Conservation (phyloP, 2,888 invertebrate genomes). For the Electrophaes corylata region DNA sequence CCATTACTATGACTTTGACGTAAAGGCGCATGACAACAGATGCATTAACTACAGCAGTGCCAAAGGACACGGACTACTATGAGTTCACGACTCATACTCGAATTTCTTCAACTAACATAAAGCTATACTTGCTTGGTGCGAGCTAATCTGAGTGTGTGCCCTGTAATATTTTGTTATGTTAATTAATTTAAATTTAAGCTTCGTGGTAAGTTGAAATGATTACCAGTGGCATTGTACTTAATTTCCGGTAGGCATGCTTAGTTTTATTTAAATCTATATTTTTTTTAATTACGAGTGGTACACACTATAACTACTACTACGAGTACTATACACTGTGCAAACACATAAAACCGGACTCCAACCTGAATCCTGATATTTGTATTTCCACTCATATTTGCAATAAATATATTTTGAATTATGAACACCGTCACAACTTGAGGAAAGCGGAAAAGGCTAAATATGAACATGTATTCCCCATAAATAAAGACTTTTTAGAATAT, state of each 20-base stretch:
- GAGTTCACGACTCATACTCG: constrained; percentile 6
- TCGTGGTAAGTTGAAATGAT: constrained; percentile 49
- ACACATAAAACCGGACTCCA: no score
- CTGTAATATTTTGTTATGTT: constrained; percentile 51
- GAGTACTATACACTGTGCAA: no score
- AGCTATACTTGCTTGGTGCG: neutral
- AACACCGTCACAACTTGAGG: neutral
- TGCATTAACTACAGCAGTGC: constrained; percentile 4
- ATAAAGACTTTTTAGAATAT: neutral
- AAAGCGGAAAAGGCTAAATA: constrained; percentile 4
- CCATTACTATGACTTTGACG: constrained; percentile 7
- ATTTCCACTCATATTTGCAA: no score
- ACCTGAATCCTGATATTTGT: no score
- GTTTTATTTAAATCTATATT: neutral
- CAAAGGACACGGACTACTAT: constrained; percentile 22
- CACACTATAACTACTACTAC: neutral
- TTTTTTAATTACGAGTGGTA: neutral
- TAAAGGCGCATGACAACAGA: constrained; percentile 16
- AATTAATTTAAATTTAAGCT: constrained; percentile 59
- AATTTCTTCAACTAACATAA: neutral
- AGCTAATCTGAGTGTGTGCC: neutral
- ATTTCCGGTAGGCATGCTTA: constrained; percentile 32
- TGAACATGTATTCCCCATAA: constrained; percentile 1
- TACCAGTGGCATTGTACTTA: constrained; percentile 44
- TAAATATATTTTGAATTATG: no score